These are phyloP conservation scores for Ridgeia piscesae DNA, from an alignment of 1,140 invertebrate species.

Conservation along the genomic window DNA sequence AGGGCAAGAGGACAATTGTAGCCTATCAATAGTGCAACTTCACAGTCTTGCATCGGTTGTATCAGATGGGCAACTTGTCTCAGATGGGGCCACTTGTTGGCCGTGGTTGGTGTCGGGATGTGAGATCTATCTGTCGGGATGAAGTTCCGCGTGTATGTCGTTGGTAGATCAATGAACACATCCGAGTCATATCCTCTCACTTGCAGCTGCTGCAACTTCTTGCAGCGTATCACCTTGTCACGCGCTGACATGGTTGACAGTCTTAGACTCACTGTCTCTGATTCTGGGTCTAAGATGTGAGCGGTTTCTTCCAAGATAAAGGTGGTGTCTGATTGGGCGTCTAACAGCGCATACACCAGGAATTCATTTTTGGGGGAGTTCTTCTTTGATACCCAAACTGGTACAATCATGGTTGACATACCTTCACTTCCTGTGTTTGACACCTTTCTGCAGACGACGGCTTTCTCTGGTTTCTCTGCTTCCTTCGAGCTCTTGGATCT, in stretches of 20 bases:
- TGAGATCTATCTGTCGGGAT: conserved; percentile 11
- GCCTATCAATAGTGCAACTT: conserved; percentile 17
- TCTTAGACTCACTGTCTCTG: background rate
- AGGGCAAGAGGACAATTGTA: conserved; percentile 16
- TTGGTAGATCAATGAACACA: background rate
- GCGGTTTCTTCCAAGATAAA: conserved; percentile 10
- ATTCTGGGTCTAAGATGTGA: background rate
- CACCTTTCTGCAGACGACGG: conserved; percentile 12
- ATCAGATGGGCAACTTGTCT: background rate
- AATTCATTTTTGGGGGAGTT: background rate
- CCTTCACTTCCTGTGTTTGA: conserved; percentile 14
- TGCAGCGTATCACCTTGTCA: background rate
- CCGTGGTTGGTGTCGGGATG: conserved; percentile 17
- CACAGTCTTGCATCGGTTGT: conserved; percentile 10
- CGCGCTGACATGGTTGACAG: background rate
- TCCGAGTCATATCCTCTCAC: background rate
- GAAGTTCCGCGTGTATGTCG: conserved; percentile 7
- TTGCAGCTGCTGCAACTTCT: background rate
- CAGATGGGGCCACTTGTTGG: conserved; percentile 19
- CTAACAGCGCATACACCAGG: conserved; percentile 18
- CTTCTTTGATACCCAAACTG: conserved; percentile 14
- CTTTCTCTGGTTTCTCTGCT: background rate
- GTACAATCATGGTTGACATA: conserved; percentile 19
- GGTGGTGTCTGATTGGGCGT: background rate
- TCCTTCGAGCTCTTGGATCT: background rate